Base-by-base conservation (phyloP, 2,797 vertebrate genomes). In the Lerista edwardsae region DNA sequence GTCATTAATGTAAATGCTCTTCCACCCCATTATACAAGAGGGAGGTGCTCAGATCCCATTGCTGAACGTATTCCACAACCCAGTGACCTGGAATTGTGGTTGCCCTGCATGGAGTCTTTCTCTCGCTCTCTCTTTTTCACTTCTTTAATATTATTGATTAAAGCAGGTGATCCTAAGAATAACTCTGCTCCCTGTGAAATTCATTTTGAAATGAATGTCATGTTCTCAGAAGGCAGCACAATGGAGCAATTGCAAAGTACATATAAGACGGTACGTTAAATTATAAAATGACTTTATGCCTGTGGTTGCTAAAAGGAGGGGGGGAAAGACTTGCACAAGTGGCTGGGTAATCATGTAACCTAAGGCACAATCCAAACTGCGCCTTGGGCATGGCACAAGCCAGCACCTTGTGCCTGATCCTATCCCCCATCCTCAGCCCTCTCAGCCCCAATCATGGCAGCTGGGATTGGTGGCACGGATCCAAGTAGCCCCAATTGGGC, bases 261-360 rank as follows among this genome's bases (percentile, higher is more conserved):
- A n/a, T 27, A 44, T 57, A 61, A 57, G 41, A 55, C 0, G 1
- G 34, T 0, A 2, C 12, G 3, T 57, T 89, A 69, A 75, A 75
- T 84, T 84, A 84, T 78, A 83, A 64, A 86, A 44, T 36, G 23
- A 77, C 57, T 34, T 67, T 67, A 31, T 67, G n/a, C 5, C 31
- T 36, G 31, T 36, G 67, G 6, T 68, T 34, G 67, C 15, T 36
- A 21, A 19, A 36, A 68, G 31, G 31, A 68, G 36, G 36, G 4
- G 4, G 51, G 4, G 15, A 1, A 36, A 21, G 67, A 55, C 64
- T n/a, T 65, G n/a, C n/a, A 65, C 4, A 67, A 17, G 17, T 68
- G 17, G 11, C 17, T 68, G 17, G 31, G 31, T 34, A 17, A 34
- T 36, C 6, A 34, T 68, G 31, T 17, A 68, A 68, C 31, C 65